phyloP scores from a whole-genome alignment of 2,888 invertebrate species.

The Diplazon laetatorius region DNA sequence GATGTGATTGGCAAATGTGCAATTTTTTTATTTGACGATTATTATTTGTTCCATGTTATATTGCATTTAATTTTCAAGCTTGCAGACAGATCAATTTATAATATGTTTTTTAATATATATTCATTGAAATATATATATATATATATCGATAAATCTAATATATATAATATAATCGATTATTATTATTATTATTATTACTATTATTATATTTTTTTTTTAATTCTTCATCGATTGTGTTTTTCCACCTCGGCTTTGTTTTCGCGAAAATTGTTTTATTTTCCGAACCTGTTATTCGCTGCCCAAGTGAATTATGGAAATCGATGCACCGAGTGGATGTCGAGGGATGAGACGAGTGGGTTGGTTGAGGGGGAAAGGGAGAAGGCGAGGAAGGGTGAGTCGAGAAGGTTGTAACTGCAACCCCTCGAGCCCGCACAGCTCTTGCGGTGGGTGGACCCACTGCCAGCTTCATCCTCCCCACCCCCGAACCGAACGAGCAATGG shows the following conservation, averaged over 20 bases:
- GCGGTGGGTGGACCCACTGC: background rate
- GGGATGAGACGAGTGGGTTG: too few species aligned
- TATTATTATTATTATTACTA: background rate
- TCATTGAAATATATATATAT: too few species aligned
- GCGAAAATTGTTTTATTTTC: background rate
- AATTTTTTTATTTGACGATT: too few species aligned
- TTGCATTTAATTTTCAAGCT: too few species aligned
- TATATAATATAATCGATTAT: background rate
- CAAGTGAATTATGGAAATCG: conserved; percentile 35
- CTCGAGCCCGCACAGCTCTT: background rate
- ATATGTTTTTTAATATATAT: too few species aligned
- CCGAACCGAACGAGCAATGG: background rate
- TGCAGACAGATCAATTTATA: too few species aligned
- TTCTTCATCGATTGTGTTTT: background rate
- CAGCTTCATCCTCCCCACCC: too few species aligned
- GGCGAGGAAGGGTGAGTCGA: too few species aligned
- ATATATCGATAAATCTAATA: too few species aligned
- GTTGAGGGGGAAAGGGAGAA: background rate
- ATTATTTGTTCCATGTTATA: too few species aligned
- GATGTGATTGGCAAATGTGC: too few species aligned
- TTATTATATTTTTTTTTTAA: too few species aligned
- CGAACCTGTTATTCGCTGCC: conserved; percentile 1
- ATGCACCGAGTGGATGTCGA: background rate
- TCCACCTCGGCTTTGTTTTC: background rate
- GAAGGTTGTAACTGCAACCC: background rate